Base-by-base conservation (phyloP, 2,797 vertebrate genomes). In the Tokudaia muenninki region DNA sequence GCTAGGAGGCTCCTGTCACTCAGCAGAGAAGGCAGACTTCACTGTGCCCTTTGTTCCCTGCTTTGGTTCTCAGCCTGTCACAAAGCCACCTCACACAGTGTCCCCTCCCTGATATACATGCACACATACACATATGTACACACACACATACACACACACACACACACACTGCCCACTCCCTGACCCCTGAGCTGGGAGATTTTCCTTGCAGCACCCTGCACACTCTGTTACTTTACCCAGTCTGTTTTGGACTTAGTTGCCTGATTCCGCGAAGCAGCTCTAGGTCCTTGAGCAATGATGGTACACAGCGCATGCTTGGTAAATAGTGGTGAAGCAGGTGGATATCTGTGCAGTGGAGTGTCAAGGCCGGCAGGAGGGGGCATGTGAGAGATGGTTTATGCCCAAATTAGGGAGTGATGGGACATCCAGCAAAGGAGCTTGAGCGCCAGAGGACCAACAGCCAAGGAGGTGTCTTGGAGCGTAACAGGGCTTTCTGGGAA, bases 31-130 rank as follows among this genome's bases (percentile, higher is more conserved):
- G 0, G 1, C 6, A 26, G n/a, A 31, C 44, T 44, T 75, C n/a
- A 14, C 9, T 1, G 24, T 0, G 24, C 57, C 10, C 84, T 61
- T 41, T 94, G 90, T 22, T 87, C 75, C 8, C 13, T 0, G 59
- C 29, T 41, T 34, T 3, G 1, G 19, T 16, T 22, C 59, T 34
- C 50, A 3, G 24, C 70, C 22, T 34, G 1, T 78, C 67, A n/a
- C 44, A 0, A 1, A 0, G 11, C 52, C 5, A 1, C 22, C 29
- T 29, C 22, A 1, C 34, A 16, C n/a, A 0, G 17, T 4, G 21
- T 14, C 90, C 9, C 16, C 21, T 55, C n/a, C 14, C 55, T n/a
- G 22, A 52, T 52, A 52, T 52, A 52, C 50, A 52, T 52, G 11
- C 50, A 52, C 50, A 52, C 50, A 52, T 11, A 52, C 50, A 52